phyloP scores from a whole-genome alignment of 2,797 vertebrate genomes.

The Buceros bicornis region DNA sequence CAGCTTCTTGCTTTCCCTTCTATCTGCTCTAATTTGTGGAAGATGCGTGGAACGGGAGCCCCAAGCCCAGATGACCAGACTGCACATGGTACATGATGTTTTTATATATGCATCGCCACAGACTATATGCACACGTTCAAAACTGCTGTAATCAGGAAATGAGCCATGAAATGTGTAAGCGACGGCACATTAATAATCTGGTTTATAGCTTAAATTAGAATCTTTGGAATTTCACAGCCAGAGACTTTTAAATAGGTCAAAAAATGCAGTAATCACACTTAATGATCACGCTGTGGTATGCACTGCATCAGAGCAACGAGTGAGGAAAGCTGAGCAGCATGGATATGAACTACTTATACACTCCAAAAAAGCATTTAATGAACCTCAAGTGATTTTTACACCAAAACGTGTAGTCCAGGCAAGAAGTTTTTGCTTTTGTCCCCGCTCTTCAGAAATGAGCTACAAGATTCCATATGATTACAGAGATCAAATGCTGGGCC shows the following conservation, averaged over 20 bases:
- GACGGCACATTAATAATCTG: conserved; percentile 4
- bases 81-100: not conserved
- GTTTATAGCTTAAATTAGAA: conserved; percentile 62
- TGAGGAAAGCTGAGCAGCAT: conserved; percentile 50
- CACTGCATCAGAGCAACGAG: conserved; percentile 3
- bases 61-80: not conserved
- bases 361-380: not conserved
- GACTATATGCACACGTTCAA: not conserved
- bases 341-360: conserved; percentile 7
- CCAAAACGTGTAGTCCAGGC: not conserved
- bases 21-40: not conserved
- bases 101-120: not conserved
- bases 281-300: conserved; percentile 33
- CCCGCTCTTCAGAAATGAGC: not conserved
- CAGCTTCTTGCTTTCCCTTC: not conserved
- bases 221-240: conserved; percentile 62
- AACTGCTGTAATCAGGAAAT: conserved; percentile 58
- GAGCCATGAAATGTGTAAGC: conserved; percentile 54
- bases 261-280: conserved; percentile 61
- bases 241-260: conserved; percentile 70
- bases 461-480: not conserved
- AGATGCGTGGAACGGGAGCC: fast-evolving
- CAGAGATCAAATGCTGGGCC: not conserved
- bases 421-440: not conserved
- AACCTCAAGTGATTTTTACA: not conserved